Base-by-base conservation (phyloP, 2,797 vertebrate genomes). In the Balearica regulorum region DNA sequence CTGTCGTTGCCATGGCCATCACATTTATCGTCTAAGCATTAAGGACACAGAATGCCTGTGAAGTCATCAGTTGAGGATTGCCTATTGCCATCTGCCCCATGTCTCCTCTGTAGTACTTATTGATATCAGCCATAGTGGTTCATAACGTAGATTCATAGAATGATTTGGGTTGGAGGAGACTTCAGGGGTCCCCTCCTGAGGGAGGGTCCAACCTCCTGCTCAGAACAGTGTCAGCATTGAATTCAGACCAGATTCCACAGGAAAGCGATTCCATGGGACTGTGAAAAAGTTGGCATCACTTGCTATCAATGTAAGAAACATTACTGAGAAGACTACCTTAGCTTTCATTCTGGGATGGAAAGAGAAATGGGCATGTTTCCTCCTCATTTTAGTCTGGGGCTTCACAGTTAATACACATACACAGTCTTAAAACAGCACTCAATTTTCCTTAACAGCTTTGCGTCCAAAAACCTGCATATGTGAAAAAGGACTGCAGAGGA, bases 391-490 rank as follows among this genome's bases (percentile, higher is more conserved):
- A 46, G 15, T 62, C 19, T 61, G 9, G 25, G 70, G 13, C 46
- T 92, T 88, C 66, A 9, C 41, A 92, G 68, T 54, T 49, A 25
- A 57, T 81, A 24, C n/a, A 55, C 41, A 35, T 31, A 11, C 28
- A 11, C 22, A 62, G 13, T 69, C 20, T 87, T 93, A 76, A 90
- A 95, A 21, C 71, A 72, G 48, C 25, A 7, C 33, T 89, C 48
- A 69, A 5, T 29, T 80, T 84, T 65, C 85, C 65, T 69, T 51
- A 62, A 89, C 98, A 99, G 99, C 99, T 89, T 97, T 99, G 58
- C 98, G 99, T 65, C 99, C 99, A 31, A 99, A 99, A 98, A 99
- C 99, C 94, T 99, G 99, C 98, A 98, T 99, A 91, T 98, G 98
- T 4, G 99, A 99, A 31, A 97, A 97, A 16, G 98, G 98, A 68